phyloP scores from a whole-genome alignment of 2,113 vertebrate species.

The Erinaceus europaeus region DNA sequence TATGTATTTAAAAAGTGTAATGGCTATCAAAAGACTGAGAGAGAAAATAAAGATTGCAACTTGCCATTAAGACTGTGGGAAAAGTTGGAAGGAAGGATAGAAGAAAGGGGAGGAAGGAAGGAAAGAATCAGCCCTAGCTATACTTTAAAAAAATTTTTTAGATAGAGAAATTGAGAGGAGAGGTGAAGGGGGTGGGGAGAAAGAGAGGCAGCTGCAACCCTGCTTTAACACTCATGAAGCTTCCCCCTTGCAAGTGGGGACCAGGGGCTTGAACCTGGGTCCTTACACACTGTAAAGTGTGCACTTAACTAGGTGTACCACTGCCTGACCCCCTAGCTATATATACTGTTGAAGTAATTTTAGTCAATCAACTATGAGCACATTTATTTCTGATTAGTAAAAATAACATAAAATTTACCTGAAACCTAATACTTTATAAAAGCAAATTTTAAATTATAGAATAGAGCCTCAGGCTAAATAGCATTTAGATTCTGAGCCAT shows the following conservation, averaged over 20 bases:
- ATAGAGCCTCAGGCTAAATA: background rate
- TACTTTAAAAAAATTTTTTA: no score
- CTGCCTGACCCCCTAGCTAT: no score
- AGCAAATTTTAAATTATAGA: background rate
- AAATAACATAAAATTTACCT: slow-evolving; percentile 3
- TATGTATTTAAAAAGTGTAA: no score
- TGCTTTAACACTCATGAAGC: no score
- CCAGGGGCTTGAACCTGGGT: no score
- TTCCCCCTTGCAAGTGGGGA: no score
- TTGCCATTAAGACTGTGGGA: slow-evolving; percentile 9
- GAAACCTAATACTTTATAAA: background rate
- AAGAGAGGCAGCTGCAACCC: no score
- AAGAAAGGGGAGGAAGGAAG: background rate
- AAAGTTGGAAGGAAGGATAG: background rate
- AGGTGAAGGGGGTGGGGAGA: no score
- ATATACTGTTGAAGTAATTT: slow-evolving; percentile 5
- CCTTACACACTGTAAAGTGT: no score
- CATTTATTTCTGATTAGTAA: slow-evolving; percentile 9
- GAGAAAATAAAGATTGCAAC: slow-evolving; percentile 20
- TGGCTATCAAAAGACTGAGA: background rate
- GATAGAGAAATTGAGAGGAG: no score
- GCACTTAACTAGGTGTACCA: no score
- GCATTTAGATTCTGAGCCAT: slow-evolving; percentile 34
- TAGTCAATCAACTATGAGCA: background rate
- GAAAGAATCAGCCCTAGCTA: no score